Base-by-base conservation (phyloP, 2,113 vertebrate genomes). In the Etheostoma spectabile region DNA sequence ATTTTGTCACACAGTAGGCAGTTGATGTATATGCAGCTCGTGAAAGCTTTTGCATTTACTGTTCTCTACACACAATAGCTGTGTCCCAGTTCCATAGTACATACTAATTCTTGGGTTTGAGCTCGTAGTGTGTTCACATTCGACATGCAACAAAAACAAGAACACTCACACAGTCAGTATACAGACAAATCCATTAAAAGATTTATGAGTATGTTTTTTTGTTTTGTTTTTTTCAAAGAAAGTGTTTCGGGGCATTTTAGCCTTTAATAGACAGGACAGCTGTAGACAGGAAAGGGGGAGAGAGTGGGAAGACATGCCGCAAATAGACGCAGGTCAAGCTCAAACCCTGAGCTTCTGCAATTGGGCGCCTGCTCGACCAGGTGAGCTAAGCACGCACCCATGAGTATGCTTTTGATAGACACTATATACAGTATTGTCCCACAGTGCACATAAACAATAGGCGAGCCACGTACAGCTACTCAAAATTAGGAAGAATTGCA, bases 61-160 rank as follows among this genome's bases (percentile, higher is more conserved):
- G 38, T 66, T 57, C 51, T 65, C 42, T 45, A 70, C 52, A 61
- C 51, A 56, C 30, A 53, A 60, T 24, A 30, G 27, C 66, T 53
- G n/a, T 65, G 6, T 30, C 27, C 61, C 46, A 45, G 1, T 24
- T 77, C 27, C 22, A 15, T 6, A 55, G 13, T 11, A 19, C 22
- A 15, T 30, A 2, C 27, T 59, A 8, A 30, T 21, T 57, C 13
- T 8, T 33, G 38, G 12, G 22, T 63, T 27, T 52, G 30, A 24
- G 35, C n/a, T 56, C 56, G 14, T 16, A 10, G 19, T 35, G 22
- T 68, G 65, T 21, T 30, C 8, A 14, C 24, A 4, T 18, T 27
- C 14, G 42, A 14, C 52, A 70, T 1, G 11, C 57, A 6, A 13
- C 30, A 53, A 53, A 55, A 42, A 11, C 11, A 42, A 42, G 35